Percentiles rank a stretch among this genome's conserved stretches.
These are phyloP conservation scores for Gorsachius goisagi DNA, from an alignment of 2,113 vertebrate species.

Conservation along the genomic window DNA sequence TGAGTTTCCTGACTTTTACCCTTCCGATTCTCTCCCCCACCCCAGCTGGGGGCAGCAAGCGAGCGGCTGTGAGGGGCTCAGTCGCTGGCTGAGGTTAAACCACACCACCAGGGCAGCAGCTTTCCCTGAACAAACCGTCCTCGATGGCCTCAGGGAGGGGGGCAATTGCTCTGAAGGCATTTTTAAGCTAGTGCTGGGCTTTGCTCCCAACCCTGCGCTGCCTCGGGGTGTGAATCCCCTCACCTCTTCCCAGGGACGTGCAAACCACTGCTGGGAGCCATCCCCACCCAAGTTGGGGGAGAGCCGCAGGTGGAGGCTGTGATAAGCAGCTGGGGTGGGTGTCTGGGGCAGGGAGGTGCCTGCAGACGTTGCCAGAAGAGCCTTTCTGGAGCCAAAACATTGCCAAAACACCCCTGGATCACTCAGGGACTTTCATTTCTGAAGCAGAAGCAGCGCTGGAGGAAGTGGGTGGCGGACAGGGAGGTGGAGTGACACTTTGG, in stretches of 20 bases:
- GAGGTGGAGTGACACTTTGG: accelerated
- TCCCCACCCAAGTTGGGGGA: accelerated
- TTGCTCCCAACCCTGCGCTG: background rate
- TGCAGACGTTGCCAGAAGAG: background rate
- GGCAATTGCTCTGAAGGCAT: background rate
- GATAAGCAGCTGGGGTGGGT: accelerated
- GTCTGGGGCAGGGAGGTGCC: accelerated
- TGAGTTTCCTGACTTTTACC: too few relatives aligned
- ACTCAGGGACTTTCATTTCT: background rate
- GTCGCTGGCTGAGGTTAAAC: too few relatives aligned
- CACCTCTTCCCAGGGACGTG: too few relatives aligned
- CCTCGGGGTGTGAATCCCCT: accelerated
- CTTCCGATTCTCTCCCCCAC: too few relatives aligned
- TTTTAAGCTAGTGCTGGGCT: background rate
- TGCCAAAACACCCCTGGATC: too few relatives aligned
- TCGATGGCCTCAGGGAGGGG: accelerated
- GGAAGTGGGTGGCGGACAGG: background rate
- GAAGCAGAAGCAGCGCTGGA: accelerated
- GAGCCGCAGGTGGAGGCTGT: accelerated
- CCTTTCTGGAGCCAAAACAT: background rate
- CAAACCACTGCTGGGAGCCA: background rate
- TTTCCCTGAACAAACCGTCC: background rate
- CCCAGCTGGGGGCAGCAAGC: too few relatives aligned
- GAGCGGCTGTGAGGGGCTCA: too few relatives aligned
- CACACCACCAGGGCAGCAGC: background rate